These are phyloP conservation scores for Sebastes paucispinis DNA, from an alignment of 2,797 vertebrate genomes.

Conservation along the genomic window DNA sequence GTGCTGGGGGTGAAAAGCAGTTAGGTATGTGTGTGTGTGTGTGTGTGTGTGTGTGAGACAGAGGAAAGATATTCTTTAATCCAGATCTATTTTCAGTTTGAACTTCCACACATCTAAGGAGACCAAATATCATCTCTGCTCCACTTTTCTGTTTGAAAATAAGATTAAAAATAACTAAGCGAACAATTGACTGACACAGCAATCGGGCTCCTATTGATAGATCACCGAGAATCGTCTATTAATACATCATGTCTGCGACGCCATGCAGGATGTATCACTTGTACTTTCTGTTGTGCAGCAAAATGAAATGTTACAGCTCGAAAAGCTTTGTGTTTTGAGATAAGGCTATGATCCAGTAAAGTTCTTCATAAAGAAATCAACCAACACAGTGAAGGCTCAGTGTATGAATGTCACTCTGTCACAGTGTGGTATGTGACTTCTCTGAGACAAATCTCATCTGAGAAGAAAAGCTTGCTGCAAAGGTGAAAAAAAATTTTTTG, in stretches of 20 bases:
- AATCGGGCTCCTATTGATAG: slow-evolving; percentile 37
- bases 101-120: slow-evolving; percentile 25
- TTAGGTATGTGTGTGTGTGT: not conserved
- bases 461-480: not conserved
- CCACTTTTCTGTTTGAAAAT: slow-evolving; percentile 28
- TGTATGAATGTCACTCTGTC: not conserved
- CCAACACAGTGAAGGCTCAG: not conserved
- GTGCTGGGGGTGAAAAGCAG: not conserved
- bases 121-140: slow-evolving; percentile 21
- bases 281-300: not conserved
- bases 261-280: not conserved
- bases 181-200: slow-evolving; percentile 17
- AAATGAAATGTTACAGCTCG: not conserved
- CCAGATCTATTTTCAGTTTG: slow-evolving; percentile 47
- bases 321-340: not conserved
- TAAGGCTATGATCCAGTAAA: not conserved
- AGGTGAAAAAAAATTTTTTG: accelerated
- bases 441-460: not conserved
- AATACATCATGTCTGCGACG: slow-evolving; percentile 9
- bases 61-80: not conserved
- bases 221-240: slow-evolving; percentile 37
- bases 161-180: slow-evolving; percentile 41
- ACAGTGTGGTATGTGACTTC: not conserved
- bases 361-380: not conserved
- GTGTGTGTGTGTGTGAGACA: not conserved